These are phyloP conservation scores for Remorina albescens DNA, from an alignment of 2,797 vertebrate genomes.

Conservation along the genomic window DNA sequence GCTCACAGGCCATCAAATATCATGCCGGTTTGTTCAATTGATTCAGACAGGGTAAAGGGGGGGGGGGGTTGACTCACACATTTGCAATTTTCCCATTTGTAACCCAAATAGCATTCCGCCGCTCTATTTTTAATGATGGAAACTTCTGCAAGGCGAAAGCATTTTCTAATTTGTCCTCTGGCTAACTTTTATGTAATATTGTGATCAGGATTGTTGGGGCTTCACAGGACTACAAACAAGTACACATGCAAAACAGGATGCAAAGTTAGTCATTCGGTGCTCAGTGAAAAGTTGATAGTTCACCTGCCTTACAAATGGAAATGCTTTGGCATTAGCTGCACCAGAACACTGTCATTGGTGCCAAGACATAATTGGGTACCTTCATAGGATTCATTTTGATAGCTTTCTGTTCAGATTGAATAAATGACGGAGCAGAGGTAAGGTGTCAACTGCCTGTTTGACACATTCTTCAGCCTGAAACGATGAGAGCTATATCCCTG, in stretches of 20 bases:
- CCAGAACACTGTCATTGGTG: constrained; percentile 47
- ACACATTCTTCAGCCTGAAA: constrained; percentile 58
- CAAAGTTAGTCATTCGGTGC: constrained; percentile 53
- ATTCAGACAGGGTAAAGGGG: constrained; percentile 79
- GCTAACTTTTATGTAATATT: constrained; percentile 57
- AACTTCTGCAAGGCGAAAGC: constrained; percentile 53
- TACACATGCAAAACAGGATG: constrained; percentile 49
- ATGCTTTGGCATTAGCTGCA: constrained; percentile 25
- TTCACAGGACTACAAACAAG: constrained; percentile 61
- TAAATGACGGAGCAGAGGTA: constrained; percentile 62
- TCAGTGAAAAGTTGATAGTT: constrained; percentile 35
- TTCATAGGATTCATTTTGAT: constrained; percentile 55
- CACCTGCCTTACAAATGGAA: constrained; percentile 47
- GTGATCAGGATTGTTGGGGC: constrained; percentile 17
- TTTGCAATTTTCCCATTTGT: constrained; percentile 75
- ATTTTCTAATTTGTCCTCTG: constrained; percentile 70
- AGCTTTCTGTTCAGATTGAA: constrained; percentile 50
- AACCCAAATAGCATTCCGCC: constrained; percentile 64
- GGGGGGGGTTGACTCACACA: constrained; percentile 50
- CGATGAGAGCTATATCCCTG: constrained; percentile 75
- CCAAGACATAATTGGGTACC: constrained; percentile 59
- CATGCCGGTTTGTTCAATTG: constrained; percentile 85
- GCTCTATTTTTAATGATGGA: constrained; percentile 69
- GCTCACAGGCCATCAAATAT: constrained; percentile 86
- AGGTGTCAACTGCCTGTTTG: constrained; percentile 71